Conservation (phyloP, 2,888 invertebrate species). For the Achlya flavicornis region DNA sequence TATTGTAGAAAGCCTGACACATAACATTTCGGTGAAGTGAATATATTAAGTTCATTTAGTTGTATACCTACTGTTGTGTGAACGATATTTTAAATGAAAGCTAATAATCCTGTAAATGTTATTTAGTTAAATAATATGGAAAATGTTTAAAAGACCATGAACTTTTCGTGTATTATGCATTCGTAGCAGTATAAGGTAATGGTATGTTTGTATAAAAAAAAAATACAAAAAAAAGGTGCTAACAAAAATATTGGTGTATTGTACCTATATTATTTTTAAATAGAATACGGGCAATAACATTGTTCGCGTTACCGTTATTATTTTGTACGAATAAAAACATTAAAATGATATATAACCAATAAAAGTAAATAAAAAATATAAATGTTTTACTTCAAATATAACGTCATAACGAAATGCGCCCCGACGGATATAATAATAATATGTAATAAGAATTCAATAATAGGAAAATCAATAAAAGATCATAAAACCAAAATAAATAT, state of each 20-base stretch:
- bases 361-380: slow-evolving; percentile 58
- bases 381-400: slow-evolving; percentile 34
- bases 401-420: no score
- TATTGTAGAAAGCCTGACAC: slow-evolving; percentile 34
- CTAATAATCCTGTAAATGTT: slow-evolving; percentile 54
- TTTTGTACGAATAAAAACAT: slow-evolving; percentile 73
- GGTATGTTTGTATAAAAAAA: slow-evolving; percentile 74
- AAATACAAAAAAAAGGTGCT: slow-evolving; percentile 78
- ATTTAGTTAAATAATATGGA: slow-evolving; percentile 52
- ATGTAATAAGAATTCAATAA: no score
- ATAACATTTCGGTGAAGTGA: slow-evolving; percentile 47
- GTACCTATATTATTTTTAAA: slow-evolving; percentile 58
- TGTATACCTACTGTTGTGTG: slow-evolving; percentile 60
- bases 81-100: slow-evolving; percentile 61
- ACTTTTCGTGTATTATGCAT: slow-evolving; percentile 69
- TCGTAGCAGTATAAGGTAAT: slow-evolving; percentile 75
- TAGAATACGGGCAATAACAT: slow-evolving; percentile 69
- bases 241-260: slow-evolving; percentile 78
- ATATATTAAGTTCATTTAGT: slow-evolving; percentile 56
- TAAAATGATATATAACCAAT: slow-evolving; percentile 68
- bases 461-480: no score
- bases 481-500: no score
- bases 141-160: slow-evolving; percentile 66
- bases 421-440: no score
- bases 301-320: slow-evolving; percentile 73